Conservation (phyloP, 2,797 vertebrate genomes). For the Lithobates sylvaticus region DNA sequence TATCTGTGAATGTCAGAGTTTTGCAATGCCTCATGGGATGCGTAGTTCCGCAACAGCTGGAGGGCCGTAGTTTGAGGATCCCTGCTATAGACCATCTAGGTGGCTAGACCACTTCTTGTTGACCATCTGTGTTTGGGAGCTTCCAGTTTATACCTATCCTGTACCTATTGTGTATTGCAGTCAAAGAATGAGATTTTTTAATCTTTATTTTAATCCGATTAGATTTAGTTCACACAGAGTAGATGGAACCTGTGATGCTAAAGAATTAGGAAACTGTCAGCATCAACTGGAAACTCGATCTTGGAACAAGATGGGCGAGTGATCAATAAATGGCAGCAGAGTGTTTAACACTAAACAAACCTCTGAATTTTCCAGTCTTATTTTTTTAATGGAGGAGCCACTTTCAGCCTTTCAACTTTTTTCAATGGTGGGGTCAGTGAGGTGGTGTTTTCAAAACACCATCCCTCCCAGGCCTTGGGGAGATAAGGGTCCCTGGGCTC, state of each 20-base stretch:
- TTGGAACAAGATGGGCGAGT: neutral
- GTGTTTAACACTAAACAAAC: constrained; percentile 19
- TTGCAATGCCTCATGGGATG: too few species aligned
- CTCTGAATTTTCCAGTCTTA: constrained; percentile 13
- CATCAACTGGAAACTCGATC: constrained; percentile 21
- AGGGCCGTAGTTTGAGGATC: too few species aligned
- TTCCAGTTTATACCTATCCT: too few species aligned
- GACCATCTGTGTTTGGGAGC: too few species aligned
- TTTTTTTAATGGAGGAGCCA: constrained; percentile 46
- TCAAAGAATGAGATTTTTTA: neutral
- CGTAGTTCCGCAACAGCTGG: too few species aligned
- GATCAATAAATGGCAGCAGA: neutral
- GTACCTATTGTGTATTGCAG: too few species aligned
- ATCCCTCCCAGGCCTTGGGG: constrained; percentile 49
- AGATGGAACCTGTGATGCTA: neutral
- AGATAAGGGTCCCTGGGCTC: constrained; percentile 24
- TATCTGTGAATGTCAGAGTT: too few species aligned
- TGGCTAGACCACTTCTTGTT: too few species aligned
- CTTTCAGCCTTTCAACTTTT: constrained; percentile 36
- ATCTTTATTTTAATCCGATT: too few species aligned
- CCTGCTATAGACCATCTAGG: too few species aligned
- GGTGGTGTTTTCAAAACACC: constrained; percentile 53
- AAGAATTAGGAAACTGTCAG: neutral
- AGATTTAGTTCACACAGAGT: neutral
- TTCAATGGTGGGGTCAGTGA: constrained; percentile 44